Conservation (phyloP, 2,888 invertebrate species). For the Eumerus sabulonum region DNA sequence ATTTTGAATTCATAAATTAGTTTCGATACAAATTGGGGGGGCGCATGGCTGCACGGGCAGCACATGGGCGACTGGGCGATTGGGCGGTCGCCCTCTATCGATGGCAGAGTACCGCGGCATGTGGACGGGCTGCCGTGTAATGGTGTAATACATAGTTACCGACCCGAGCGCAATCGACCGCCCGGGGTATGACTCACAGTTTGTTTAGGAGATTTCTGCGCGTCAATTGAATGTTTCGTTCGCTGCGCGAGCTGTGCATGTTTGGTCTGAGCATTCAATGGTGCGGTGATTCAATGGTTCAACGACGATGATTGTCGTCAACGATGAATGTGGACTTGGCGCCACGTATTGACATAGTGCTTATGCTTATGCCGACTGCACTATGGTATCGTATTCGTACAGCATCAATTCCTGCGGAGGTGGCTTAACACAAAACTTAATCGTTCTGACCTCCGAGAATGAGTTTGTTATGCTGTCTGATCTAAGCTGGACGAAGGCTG, state of each 20-base stretch:
- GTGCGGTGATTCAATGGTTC: constrained; percentile 42
- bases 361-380: constrained; percentile 17
- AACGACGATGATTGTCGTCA: constrained; percentile 44
- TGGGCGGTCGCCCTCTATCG: neutral
- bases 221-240: constrained; percentile 47
- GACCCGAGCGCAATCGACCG: constrained; percentile 9
- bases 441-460: constrained; percentile 63
- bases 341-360: constrained; percentile 59
- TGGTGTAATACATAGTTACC: constrained; percentile 25
- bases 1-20: constrained; percentile 64
- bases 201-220: constrained; percentile 52
- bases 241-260: constrained; percentile 13
- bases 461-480: constrained; percentile 12
- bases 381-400: neutral
- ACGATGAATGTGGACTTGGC: constrained; percentile 60
- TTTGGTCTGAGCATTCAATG: neutral
- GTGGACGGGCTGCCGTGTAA: constrained; percentile 6
- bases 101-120: neutral
- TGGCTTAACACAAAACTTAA: constrained; percentile 55
- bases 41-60: constrained; percentile 39
- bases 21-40: constrained; percentile 40
- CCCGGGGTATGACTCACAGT: constrained; percentile 58
- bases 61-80: too few species aligned
- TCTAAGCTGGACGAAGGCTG: constrained; percentile 33
- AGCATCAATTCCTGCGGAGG: constrained; percentile 58